Percentiles rank a stretch among this genome's conserved stretches.
Evolutionary conservation across 2,797 vertebrate genomes (phyloP).

Genomic region (Oreonectes daqikongensis): DNA sequence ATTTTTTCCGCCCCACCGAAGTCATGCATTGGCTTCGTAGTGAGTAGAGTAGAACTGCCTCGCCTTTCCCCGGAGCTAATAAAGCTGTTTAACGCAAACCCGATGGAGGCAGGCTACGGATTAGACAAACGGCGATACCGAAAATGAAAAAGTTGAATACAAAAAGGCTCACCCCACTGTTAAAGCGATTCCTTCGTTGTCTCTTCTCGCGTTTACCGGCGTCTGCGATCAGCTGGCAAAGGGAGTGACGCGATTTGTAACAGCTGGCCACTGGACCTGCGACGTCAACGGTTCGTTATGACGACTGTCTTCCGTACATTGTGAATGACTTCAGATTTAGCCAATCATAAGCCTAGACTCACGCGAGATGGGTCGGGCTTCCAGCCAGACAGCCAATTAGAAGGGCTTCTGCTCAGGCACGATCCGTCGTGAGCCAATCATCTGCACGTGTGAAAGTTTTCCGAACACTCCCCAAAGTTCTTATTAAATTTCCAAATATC

Average conservation of each 20-base stretch:
- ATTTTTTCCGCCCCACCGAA: conserved; percentile 49
- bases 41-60: conserved; percentile 34
- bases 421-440: conserved; percentile 45
- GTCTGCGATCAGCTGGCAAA: conserved; percentile 90
- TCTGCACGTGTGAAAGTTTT: conserved; percentile 48
- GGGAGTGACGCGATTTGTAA: conserved; percentile 80
- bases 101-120: background rate
- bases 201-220: conserved; percentile 48
- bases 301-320: conserved; percentile 59
- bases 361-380: conserved; percentile 18
- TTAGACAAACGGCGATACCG: background rate
- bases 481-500: background rate
- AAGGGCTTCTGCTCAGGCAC: conserved; percentile 6
- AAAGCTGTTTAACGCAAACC: background rate
- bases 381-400: conserved; percentile 17
- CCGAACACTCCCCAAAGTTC: conserved; percentile 30
- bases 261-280: conserved; percentile 64
- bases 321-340: conserved; percentile 9
- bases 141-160: background rate
- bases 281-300: conserved; percentile 71
- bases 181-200: background rate
- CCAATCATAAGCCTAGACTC: conserved; percentile 18
- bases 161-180: conserved; percentile 36
- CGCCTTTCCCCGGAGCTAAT: conserved; percentile 42
- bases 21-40: conserved; percentile 25